Percentiles rank a stretch among this genome's conserved stretches.
These are phyloP conservation scores for Pelodiscus sinensis DNA, from an alignment of 2,113 vertebrate genomes.

Conservation along the genomic window DNA sequence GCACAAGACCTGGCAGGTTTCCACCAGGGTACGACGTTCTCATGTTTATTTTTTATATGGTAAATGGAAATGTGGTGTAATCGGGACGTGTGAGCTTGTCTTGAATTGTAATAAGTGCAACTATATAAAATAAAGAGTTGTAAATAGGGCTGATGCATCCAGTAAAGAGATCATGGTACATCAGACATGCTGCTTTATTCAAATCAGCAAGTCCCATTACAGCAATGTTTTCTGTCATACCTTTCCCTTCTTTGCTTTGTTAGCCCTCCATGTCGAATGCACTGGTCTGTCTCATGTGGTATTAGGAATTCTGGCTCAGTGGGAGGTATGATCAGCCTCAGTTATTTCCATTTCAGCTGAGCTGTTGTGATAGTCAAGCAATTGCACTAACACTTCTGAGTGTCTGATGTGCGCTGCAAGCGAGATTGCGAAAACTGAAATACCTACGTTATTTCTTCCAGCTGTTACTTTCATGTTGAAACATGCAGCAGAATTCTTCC, in stretches of 20 bases:
- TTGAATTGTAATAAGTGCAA: constrained; percentile 26
- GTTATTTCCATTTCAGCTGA: constrained; percentile 65
- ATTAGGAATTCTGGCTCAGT: neutral
- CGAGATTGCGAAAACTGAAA: neutral
- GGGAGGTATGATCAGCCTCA: constrained; percentile 27
- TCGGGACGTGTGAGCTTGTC: neutral
- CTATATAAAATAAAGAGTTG: constrained; percentile 15
- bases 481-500: fast-evolving
- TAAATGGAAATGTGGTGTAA: constrained; percentile 38
- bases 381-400: neutral
- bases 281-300: constrained; percentile 20
- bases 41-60: neutral
- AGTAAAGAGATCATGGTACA: neutral
- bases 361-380: neutral
- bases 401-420: neutral
- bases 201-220: constrained; percentile 62
- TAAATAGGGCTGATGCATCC: constrained; percentile 39
- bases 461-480: neutral
- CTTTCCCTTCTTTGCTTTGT: constrained; percentile 1
- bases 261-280: neutral
- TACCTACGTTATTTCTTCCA: neutral
- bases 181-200: constrained; percentile 57
- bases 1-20: neutral
- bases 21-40: constrained; percentile 30
- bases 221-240: constrained; percentile 52